Percentiles rank a stretch among this genome's conserved stretches.
phyloP scores from a whole-genome alignment of 2,113 vertebrate species.

The Maccullochella peelii region DNA sequence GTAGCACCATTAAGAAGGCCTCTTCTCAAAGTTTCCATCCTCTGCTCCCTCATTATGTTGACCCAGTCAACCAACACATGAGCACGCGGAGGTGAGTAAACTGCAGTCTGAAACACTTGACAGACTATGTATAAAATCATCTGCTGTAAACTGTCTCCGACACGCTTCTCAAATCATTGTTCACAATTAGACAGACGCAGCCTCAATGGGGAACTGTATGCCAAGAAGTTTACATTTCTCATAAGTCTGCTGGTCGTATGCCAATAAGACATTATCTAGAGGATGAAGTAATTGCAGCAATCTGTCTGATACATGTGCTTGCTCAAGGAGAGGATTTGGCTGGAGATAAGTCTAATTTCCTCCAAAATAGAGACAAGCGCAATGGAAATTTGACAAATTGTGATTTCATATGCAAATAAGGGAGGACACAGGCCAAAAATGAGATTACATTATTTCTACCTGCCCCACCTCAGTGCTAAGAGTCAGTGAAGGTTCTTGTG shows the following conservation, averaged over 20 bases:
- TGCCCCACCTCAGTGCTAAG: constrained; percentile 8
- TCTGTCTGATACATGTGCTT: background rate
- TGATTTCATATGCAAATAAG: constrained; percentile 51
- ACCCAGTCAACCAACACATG: constrained; percentile 13
- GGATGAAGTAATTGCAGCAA: constrained; percentile 4
- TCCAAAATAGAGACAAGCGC: constrained; percentile 15
- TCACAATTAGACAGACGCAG: constrained; percentile 37
- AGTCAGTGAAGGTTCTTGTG: constrained; percentile 35
- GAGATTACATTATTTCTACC: constrained; percentile 56
- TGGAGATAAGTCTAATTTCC: constrained; percentile 29
- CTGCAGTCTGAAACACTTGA: constrained; percentile 23
- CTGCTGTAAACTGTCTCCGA: constrained; percentile 6
- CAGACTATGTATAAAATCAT: constrained; percentile 6
- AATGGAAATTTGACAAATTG: constrained; percentile 42
- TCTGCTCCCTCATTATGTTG: constrained; percentile 28
- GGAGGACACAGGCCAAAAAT: constrained; percentile 22
- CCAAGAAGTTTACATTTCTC: constrained; percentile 42
- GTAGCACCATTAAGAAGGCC: background rate
- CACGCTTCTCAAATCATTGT: constrained; percentile 22
- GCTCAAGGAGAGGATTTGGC: constrained; percentile 7
- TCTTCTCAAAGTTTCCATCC: constrained; percentile 12
- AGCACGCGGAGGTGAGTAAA: constrained; percentile 8
- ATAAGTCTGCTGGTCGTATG: constrained; percentile 27
- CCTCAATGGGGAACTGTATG: constrained; percentile 25
- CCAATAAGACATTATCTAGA: constrained; percentile 31